Base-by-base conservation (phyloP, 1,140 invertebrate species). In the Leptinotarsa lineolata region DNA sequence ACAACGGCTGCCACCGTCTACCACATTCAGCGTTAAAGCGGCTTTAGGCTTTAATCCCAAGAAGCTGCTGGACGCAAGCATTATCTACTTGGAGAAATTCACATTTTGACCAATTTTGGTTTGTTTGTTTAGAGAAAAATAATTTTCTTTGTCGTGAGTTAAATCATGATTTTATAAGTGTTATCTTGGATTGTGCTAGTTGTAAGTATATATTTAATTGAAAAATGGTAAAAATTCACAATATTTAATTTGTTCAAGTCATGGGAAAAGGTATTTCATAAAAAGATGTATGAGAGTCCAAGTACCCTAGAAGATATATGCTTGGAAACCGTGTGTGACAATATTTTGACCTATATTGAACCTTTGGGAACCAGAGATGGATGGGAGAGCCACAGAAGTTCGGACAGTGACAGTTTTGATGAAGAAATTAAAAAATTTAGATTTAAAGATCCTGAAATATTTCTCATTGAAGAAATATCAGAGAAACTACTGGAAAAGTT, bases 271-370 rank as follows among this genome's bases (percentile, higher is more conserved):
- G 16, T 5, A 16, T 54, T 18, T 54, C 15, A 15, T 45, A 3
- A 72, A 68, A 81, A 79, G 72, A 92, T 91, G 91, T 91, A 87
- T 79, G 88, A 91, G 77, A 90, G 87, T 72, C 91, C 91, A 18
- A 83, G 80, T 80, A 86, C 88, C 72, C 86, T 93, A 54, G 90
- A 92, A 81, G 89, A 91, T 72, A 86, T 88, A 74, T 92, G 91
- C 82, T 85, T 93, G 12, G 89, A 92, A 74, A 90, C 88, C 79
- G 91, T 93, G 71, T 91, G 91, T 82, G 89, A 91, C 74, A 91
- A 92, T 83, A 85, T 93, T 91, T 89, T 81, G 85, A 89, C 60
- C 79, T 85, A 77, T 78, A 72, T 79, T 60, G 73, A 79, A 69
- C 73, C 72, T 59, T 68, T 71, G 16, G 61, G 68, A 30, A 75